Conservation (phyloP, 2,888 invertebrate genomes). For the Drosophila macrospina region DNA sequence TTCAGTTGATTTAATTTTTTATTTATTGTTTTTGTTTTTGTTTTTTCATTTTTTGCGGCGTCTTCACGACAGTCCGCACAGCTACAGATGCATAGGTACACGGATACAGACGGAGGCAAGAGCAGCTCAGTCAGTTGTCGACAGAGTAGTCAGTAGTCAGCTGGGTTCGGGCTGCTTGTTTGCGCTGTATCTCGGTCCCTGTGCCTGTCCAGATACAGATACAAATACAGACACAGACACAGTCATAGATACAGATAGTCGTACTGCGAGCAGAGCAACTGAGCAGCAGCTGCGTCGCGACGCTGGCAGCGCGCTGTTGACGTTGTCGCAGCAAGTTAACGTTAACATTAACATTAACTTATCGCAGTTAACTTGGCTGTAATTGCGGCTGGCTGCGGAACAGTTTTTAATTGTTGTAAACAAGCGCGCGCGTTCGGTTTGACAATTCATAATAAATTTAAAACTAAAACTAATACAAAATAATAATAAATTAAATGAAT, state of each 20-base stretch:
- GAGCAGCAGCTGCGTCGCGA: constrained; percentile 18
- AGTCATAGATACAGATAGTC: constrained; percentile 6
- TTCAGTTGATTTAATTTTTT: constrained; percentile 67
- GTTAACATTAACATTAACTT: constrained; percentile 48
- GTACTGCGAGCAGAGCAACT: constrained; percentile 20
- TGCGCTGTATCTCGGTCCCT: constrained; percentile 29
- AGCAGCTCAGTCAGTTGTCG: constrained; percentile 35
- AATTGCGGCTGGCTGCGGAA: constrained; percentile 70
- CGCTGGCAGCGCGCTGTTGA: constrained; percentile 31
- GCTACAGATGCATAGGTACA: constrained; percentile 13
- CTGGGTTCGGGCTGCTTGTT: constrained; percentile 50
- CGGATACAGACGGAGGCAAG: constrained; percentile 26
- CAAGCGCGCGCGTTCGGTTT: constrained; percentile 76
- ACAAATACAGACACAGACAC: constrained; percentile 23
- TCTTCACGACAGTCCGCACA: constrained; percentile 61
- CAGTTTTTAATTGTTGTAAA: constrained; percentile 82
- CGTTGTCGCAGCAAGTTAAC: constrained; percentile 47
- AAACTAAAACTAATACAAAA: background rate
- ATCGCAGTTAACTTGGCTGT: constrained; percentile 73
- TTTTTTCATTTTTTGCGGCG: no score
- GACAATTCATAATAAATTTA: constrained; percentile 10
- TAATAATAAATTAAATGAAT: background rate
- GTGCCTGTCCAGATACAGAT: constrained; percentile 41
- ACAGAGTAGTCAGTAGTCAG: constrained; percentile 43
- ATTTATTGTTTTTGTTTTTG: no score